Conservation (phyloP, 2,888 invertebrate species). For the Scrobipalpa costella region DNA sequence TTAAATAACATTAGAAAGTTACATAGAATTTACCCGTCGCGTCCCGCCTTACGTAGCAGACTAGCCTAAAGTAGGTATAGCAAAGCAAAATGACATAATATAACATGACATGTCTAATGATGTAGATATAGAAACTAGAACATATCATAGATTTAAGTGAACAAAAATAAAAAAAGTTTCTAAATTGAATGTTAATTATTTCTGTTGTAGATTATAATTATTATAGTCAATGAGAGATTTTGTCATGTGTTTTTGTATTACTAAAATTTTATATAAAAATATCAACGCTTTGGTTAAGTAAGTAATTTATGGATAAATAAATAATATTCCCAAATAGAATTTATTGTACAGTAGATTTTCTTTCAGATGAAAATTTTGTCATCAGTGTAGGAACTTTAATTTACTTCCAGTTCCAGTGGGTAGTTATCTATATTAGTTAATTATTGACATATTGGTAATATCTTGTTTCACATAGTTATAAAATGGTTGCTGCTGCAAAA, state of each 20-base stretch:
- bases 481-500: conserved; percentile 1
- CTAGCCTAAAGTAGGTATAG: conserved; percentile 47
- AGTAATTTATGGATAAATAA: not conserved
- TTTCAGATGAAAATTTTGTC: conserved; percentile 39
- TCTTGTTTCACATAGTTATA: conserved; percentile 32
- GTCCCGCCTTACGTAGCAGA: not conserved
- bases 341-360: conserved; percentile 6
- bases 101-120: conserved; percentile 37
- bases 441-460: conserved; percentile 33
- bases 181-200: conserved; percentile 46
- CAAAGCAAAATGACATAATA: conserved; percentile 67
- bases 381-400: conserved; percentile 36
- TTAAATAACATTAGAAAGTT: not conserved
- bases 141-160: conserved; percentile 4
- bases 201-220: conserved; percentile 35
- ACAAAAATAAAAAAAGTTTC: conserved; percentile 16
- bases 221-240: conserved; percentile 24
- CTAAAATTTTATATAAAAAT: conserved; percentile 29
- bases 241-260: conserved; percentile 29
- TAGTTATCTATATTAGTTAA: not conserved
- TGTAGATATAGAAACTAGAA: conserved; percentile 18
- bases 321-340: conserved; percentile 3
- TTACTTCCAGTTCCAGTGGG: not conserved
- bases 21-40: not conserved
- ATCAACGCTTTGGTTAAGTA: conserved; percentile 3